Evolutionary conservation across 2,113 vertebrate genomes (phyloP).

Genomic region (Scalopus aquaticus): DNA sequence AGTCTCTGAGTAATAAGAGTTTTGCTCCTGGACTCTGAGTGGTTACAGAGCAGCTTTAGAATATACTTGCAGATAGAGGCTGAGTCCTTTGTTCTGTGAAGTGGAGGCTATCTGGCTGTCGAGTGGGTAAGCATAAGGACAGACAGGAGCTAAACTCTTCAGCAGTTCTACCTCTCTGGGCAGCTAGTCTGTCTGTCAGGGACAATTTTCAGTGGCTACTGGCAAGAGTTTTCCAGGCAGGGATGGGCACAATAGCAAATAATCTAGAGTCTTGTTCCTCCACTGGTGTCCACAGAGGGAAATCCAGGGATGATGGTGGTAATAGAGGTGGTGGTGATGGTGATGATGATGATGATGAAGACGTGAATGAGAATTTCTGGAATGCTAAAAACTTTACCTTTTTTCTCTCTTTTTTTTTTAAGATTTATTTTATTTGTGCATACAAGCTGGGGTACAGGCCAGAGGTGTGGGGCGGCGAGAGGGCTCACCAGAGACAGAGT

Average conservation of each 20-base stretch:
- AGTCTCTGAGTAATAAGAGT: too few species aligned
- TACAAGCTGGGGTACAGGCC: too few species aligned
- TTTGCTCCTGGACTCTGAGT: neutral
- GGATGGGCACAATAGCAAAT: neutral
- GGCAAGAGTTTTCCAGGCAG: neutral
- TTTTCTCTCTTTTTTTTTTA: too few species aligned
- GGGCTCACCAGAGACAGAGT: too few species aligned
- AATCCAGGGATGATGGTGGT: fast-evolving
- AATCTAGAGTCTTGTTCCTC: neutral
- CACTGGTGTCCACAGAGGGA: neutral
- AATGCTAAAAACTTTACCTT: neutral
- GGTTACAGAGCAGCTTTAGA: neutral
- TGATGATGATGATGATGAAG: neutral
- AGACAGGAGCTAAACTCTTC: neutral
- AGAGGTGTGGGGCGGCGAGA: too few species aligned
- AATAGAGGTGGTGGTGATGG: fast-evolving
- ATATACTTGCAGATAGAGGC: fast-evolving
- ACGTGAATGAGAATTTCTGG: neutral
- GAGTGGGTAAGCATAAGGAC: neutral
- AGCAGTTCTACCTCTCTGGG: neutral
- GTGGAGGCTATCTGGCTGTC: too few species aligned
- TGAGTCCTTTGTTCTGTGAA: neutral
- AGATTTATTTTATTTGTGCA: too few species aligned
- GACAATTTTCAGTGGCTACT: neutral
- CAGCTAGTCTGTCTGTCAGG: fast-evolving